A percentile compares a stretch with the other conserved stretches of the same genome.
Evolutionary conservation across 37 sponge, comb jelly and placozoan genomes (phyloP).

Genomic region (Halisarca cf. caerulea): DNA sequence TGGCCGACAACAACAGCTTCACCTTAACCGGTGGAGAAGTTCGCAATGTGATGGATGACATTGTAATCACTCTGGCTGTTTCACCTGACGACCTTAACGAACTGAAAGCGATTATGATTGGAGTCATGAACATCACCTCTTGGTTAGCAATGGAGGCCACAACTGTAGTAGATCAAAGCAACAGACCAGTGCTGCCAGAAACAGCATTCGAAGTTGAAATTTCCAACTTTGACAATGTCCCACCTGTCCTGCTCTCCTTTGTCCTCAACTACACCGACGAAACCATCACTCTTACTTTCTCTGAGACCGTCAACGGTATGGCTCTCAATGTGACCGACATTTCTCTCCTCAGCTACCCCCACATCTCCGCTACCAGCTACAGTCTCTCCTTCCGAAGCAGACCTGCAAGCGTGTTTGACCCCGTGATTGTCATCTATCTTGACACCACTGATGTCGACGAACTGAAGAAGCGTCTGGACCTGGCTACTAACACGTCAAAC

Average conservation of each 20-base stretch:
- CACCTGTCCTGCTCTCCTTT: constrained; percentile 67
- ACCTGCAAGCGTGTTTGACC: constrained; percentile 23
- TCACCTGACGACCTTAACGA: constrained; percentile 72
- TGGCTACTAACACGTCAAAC: constrained; percentile 55
- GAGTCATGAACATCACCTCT: constrained; percentile 55
- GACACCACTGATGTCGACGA: constrained; percentile 60
- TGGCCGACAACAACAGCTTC: constrained; percentile 14
- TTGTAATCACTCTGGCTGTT: constrained; percentile 51
- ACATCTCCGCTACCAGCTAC: constrained; percentile 7
- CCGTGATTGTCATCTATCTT: constrained; percentile 56
- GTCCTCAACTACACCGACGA: constrained; percentile 69
- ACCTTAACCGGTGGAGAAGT: constrained; percentile 58
- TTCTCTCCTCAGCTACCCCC: constrained; percentile 65
- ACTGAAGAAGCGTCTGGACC: constrained; percentile 55
- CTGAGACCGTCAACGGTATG: constrained; percentile 79
- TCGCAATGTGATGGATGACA: constrained; percentile 35
- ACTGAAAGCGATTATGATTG: constrained; percentile 77
- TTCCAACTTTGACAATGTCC: constrained; percentile 55
- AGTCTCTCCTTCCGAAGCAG: constrained; percentile 47
- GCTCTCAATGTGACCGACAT: constrained; percentile 77
- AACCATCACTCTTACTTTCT: constrained; percentile 62
- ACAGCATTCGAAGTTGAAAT: constrained; percentile 42
- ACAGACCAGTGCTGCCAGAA: neutral
- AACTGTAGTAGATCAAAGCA: constrained; percentile 72
- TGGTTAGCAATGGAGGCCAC: constrained; percentile 49